Base-by-base conservation (phyloP, 2,113 vertebrate genomes). In the Proterorhinus semilunaris region DNA sequence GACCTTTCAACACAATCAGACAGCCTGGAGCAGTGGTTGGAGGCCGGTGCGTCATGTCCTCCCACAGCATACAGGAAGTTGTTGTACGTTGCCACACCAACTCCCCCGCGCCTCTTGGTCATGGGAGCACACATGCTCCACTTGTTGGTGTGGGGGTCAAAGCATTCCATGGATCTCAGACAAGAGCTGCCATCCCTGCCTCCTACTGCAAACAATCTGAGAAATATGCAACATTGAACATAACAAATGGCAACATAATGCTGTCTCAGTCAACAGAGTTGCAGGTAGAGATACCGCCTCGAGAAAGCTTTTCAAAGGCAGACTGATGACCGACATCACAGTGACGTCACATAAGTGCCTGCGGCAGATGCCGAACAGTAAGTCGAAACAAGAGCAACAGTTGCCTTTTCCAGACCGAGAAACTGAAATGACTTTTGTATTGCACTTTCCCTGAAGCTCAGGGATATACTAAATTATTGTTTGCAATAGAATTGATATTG, bases 61-160 rank as follows among this genome's bases (percentile, higher is more conserved):
- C 98, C 98, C 6, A 98, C 94, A 0, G 95, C 95, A 6, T 98
- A 99, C 62, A 99, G 66, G 71, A 96, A 97, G 69, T 96, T 96
- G 11, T 98, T 97, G 89, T 96, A 95, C 0, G 95, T 95, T 0
- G 96, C 95, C 72, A 97, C 96, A 0, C 97, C 96, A 1, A 99
- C 96, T 0, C 96, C 95, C 0, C 96, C 97, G 70, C 98, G 91
- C 77, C 98, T 90, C 86, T 98, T 99, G 36, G 95, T 93, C 98
- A 99, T 98, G 0, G 95, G 86, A 5, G 96, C 92, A 53, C 98
- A 99, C 10, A 94, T 79, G 66, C 94, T 98, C 98, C 97, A 99
- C 78, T 98, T 99, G 91, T 99, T 98, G 10, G 97, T 99, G 80
- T 99, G 97, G 0, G 98, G 98, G 61, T 99, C 96, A 21, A 99